Percentiles rank a stretch among this genome's conserved stretches.
These are phyloP conservation scores for Poecilobothrus nobilitatus DNA, from an alignment of 2,888 invertebrate species.

Conservation along the genomic window DNA sequence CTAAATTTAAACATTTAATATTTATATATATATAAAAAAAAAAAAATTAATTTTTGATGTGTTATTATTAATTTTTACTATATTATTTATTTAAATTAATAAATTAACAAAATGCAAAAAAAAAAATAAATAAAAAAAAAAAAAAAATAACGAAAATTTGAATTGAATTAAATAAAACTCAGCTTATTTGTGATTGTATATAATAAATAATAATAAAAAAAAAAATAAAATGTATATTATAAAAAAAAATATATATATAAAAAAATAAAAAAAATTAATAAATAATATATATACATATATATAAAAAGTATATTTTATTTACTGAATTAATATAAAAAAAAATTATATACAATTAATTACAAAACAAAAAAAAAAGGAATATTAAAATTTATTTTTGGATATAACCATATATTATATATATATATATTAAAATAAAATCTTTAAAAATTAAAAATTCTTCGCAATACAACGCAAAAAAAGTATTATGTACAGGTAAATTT, in stretches of 20 bases:
- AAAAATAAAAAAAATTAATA: too few relatives aligned
- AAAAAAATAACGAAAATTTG: too few relatives aligned
- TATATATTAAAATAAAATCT: background rate
- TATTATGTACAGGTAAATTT: background rate
- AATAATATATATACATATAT: background rate
- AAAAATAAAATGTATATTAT: background rate
- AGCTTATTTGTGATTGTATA: background rate
- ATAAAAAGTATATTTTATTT: background rate
- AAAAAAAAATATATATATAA: too few relatives aligned
- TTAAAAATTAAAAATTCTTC: background rate
- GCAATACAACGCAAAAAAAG: background rate
- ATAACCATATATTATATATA: background rate
- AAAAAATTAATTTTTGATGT: too few relatives aligned
- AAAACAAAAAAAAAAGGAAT: background rate
- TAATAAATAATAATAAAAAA: too few relatives aligned
- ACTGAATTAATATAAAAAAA: background rate
- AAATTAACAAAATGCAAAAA: too few relatives aligned
- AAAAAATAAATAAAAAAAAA: too few relatives aligned
- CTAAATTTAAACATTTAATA: too few relatives aligned
- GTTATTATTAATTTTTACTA: too few relatives aligned
- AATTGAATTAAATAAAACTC: too few relatives aligned
- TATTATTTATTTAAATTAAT: too few relatives aligned
- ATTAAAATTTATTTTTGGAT: background rate
- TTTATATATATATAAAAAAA: too few relatives aligned
- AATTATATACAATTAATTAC: background rate